Evolutionary conservation across 2,113 vertebrate genomes (phyloP).

Genomic region (Sorex fumeus): DNA sequence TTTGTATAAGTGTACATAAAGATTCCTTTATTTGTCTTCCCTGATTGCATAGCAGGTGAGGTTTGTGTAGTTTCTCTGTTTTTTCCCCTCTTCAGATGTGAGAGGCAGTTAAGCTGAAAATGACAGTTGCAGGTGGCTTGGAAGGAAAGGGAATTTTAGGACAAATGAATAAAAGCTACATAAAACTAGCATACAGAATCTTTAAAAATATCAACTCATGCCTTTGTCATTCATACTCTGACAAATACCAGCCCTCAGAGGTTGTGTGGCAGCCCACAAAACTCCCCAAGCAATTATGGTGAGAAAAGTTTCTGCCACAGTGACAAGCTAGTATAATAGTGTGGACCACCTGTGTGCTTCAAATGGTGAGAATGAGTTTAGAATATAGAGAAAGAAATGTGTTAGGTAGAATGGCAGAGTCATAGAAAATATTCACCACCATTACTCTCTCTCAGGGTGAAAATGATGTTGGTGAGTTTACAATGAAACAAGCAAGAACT

Average conservation of each 20-base stretch:
- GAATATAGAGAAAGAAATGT: not conserved
- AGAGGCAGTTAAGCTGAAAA: slow-evolving; percentile 69
- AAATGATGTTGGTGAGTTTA: not conserved
- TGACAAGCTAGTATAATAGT: not conserved
- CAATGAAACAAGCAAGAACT: not conserved
- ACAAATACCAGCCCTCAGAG: slow-evolving; percentile 38
- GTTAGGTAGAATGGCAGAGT: not conserved
- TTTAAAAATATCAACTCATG: slow-evolving; percentile 58
- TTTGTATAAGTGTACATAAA: not conserved
- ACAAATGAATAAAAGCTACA: slow-evolving; percentile 69
- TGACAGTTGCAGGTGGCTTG: slow-evolving; percentile 71
- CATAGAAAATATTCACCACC: not conserved
- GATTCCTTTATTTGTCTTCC: not conserved
- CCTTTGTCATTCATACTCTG: slow-evolving; percentile 50
- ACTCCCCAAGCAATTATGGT: slow-evolving; percentile 17
- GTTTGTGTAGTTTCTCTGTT: not conserved
- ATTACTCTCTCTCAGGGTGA: too few relatives aligned
- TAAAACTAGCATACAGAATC: slow-evolving; percentile 45
- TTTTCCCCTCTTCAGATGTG: slow-evolving; percentile 22
- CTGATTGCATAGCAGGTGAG: slow-evolving; percentile 29
- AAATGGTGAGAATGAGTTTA: not conserved
- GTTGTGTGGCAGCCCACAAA: slow-evolving; percentile 24
- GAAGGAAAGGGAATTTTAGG: slow-evolving; percentile 5
- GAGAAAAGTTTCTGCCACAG: slow-evolving; percentile 17
- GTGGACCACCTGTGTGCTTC: slow-evolving; percentile 42